Evolutionary conservation across 2,797 vertebrate species (phyloP).

Genomic region (Scarus forsteni): DNA sequence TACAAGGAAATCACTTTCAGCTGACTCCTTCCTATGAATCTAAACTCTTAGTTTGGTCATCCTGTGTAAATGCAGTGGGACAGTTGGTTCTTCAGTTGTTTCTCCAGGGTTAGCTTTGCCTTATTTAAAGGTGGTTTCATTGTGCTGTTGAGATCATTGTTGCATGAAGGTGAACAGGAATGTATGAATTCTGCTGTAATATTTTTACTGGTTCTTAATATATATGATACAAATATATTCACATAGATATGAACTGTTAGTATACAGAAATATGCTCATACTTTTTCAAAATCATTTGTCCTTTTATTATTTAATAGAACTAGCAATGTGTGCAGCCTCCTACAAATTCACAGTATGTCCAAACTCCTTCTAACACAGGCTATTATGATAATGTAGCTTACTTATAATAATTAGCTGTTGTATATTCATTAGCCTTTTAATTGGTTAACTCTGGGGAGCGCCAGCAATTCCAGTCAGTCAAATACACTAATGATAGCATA

Average conservation of each 20-base stretch:
- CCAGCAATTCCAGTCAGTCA: conserved; percentile 77
- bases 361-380: conserved; percentile 54
- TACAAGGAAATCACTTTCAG: not conserved
- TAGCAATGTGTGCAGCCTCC: conserved; percentile 13
- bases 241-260: not conserved
- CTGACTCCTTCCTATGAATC: not conserved
- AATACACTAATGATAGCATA: conserved; percentile 76
- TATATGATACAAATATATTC: not conserved
- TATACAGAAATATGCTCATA: not conserved
- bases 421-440: conserved; percentile 87
- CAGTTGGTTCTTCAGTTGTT: not conserved
- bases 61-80: not conserved
- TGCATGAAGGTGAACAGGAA: conserved; percentile 35
- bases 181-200: conserved; percentile 5
- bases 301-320: conserved; percentile 16
- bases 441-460: conserved; percentile 82
- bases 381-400: conserved; percentile 82
- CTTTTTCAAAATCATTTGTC: no score
- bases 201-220: no score
- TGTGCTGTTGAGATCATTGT: not conserved
- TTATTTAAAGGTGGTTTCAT: conserved; percentile 3
- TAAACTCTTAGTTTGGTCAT: not conserved
- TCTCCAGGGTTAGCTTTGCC: not conserved
- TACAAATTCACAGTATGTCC: conserved; percentile 50
- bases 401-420: conserved; percentile 85